These are phyloP conservation scores for Bergia puertoricense DNA, from an alignment of 92 coral and sea anemone genomes.

Conservation along the genomic window DNA sequence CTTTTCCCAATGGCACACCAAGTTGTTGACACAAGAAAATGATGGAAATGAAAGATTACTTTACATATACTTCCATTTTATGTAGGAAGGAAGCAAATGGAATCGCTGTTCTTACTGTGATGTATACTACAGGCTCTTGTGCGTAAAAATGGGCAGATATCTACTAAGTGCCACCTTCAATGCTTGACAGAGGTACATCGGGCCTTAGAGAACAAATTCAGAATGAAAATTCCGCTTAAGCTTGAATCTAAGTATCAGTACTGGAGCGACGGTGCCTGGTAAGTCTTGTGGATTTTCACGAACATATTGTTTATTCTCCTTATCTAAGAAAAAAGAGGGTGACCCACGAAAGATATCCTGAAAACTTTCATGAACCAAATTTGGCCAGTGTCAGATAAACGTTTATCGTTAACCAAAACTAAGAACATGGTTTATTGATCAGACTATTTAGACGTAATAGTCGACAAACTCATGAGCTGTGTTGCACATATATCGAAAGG, in stretches of 20 bases:
- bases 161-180: conserved; percentile 52
- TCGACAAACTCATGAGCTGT: no score
- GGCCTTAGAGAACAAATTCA: conserved; percentile 67
- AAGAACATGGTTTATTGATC: no score
- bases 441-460: no score
- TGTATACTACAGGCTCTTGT: conserved; percentile 75
- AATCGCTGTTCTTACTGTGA: conserved; percentile 66
- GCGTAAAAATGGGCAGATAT: conserved; percentile 73
- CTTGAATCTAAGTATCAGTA: conserved; percentile 72
- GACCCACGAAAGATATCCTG: neutral
- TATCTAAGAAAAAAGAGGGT: no score
- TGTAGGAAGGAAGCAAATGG: conserved; percentile 64
- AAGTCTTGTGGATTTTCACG: no score
- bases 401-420: no score
- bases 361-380: neutral
- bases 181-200: conserved; percentile 66
- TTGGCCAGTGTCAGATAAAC: neutral
- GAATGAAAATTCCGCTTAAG: conserved; percentile 54
- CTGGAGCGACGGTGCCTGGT: conserved; percentile 83
- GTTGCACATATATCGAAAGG: no score
- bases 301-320: no score
- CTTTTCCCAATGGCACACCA: no score
- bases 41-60: no score
- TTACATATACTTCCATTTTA: neutral
- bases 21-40: no score